These are phyloP conservation scores for Eumerus sabulonum DNA, from an alignment of 2,888 invertebrate genomes.

Conservation along the genomic window DNA sequence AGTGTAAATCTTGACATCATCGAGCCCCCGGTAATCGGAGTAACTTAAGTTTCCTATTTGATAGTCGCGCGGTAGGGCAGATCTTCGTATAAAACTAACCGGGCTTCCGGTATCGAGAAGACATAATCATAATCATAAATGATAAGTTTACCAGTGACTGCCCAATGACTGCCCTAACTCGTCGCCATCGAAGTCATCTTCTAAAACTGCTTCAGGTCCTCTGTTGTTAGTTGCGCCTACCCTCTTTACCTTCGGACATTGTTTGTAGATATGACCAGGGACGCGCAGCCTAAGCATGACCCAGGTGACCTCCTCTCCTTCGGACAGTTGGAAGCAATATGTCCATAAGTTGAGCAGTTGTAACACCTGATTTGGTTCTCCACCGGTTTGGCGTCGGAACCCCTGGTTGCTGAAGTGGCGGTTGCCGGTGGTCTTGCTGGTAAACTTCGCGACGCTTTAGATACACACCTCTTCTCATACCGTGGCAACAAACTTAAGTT, in stretches of 20 bases:
- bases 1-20: constrained; percentile 8
- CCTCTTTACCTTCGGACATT: constrained; percentile 4
- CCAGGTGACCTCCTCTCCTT: constrained; percentile 29
- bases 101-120: constrained; percentile 36
- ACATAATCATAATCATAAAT: constrained; percentile 10
- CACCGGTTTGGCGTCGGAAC: not conserved
- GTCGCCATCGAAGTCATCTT: not conserved
- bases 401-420: no score
- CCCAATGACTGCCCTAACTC: not conserved
- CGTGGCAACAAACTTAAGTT: no score
- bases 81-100: constrained; percentile 26
- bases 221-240: constrained; percentile 1
- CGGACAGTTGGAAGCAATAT: constrained; percentile 12
- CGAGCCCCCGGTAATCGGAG: constrained; percentile 4
- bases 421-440: no score
- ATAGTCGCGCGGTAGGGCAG: not conserved
- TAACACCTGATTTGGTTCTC: not conserved
- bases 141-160: not conserved
- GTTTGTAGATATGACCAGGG: constrained; percentile 1
- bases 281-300: constrained; percentile 35
- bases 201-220: not conserved
- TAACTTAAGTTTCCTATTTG: not conserved
- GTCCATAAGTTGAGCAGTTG: not conserved
- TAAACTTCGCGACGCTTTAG: no score
- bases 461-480: no score